These are phyloP conservation scores for Gobiocypris rarus DNA, from an alignment of 2,113 vertebrate genomes.

Conservation along the genomic window DNA sequence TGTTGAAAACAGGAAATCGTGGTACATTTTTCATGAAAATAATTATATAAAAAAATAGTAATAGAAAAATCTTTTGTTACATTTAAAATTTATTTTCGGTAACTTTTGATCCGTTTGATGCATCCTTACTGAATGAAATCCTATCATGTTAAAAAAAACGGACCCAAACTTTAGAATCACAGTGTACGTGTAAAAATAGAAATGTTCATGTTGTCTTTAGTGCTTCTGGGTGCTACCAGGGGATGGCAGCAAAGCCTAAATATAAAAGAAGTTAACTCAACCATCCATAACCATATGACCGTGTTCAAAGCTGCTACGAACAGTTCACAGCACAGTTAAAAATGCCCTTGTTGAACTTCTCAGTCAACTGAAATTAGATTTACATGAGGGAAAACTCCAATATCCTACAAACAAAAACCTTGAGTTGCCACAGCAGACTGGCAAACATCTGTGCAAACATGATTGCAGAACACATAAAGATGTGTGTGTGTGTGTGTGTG, in stretches of 20 bases:
- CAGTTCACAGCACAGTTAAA: background rate
- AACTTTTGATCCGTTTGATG: background rate
- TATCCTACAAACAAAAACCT: background rate
- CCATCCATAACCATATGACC: background rate
- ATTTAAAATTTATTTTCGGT: background rate
- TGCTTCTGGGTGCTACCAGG: background rate
- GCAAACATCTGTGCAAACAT: conserved; percentile 46
- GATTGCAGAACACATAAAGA: background rate
- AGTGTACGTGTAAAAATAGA: background rate
- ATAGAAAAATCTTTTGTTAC: background rate
- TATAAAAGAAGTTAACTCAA: background rate
- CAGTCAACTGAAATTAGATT: background rate
- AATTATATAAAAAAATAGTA: background rate
- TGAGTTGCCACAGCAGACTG: conserved; percentile 1
- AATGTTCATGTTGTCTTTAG: background rate
- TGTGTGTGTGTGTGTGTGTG: background rate
- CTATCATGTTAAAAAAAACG: background rate
- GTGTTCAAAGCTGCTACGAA: background rate
- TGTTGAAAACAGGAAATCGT: background rate
- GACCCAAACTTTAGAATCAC: background rate
- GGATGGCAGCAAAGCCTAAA: conserved; percentile 27
- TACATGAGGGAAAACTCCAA: background rate
- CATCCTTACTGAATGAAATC: background rate
- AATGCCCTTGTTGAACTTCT: background rate
- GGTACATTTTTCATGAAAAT: background rate